Percentiles rank a stretch among this genome's conserved stretches.
phyloP scores from a whole-genome alignment of 2,113 vertebrate genomes.

The Calidris pugnax region DNA sequence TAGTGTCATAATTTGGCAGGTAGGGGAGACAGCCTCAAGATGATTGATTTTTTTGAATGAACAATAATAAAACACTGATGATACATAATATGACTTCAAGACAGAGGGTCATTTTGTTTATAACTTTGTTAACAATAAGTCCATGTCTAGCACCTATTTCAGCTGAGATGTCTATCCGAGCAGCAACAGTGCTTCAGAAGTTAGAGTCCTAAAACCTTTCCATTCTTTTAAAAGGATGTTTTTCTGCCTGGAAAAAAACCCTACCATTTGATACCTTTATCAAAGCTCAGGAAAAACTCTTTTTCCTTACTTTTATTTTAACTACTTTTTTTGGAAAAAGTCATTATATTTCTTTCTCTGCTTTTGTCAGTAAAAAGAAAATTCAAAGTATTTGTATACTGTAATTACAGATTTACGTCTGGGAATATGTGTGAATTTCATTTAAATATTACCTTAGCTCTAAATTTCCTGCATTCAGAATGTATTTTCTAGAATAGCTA shows the following conservation, averaged over 20 bases:
- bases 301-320: neutral
- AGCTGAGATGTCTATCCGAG: neutral
- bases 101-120: neutral
- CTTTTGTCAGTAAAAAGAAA: neutral
- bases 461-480: neutral
- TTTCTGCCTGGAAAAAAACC: neutral
- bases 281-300: neutral
- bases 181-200: rapidly evolving
- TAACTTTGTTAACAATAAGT: neutral
- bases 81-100: neutral
- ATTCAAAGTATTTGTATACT: neutral
- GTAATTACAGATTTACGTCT: neutral
- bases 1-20: neutral
- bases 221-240: neutral
- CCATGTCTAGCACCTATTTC: neutral
- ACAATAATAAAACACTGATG: neutral
- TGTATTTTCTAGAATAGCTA: neutral
- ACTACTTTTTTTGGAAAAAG: neutral
- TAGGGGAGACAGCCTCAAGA: neutral
- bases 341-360: neutral
- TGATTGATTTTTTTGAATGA: neutral
- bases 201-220: neutral
- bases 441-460: neutral
- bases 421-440: neutral
- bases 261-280: neutral